Base-by-base conservation (phyloP, 2,113 vertebrate species). In the Scatophagus argus region DNA sequence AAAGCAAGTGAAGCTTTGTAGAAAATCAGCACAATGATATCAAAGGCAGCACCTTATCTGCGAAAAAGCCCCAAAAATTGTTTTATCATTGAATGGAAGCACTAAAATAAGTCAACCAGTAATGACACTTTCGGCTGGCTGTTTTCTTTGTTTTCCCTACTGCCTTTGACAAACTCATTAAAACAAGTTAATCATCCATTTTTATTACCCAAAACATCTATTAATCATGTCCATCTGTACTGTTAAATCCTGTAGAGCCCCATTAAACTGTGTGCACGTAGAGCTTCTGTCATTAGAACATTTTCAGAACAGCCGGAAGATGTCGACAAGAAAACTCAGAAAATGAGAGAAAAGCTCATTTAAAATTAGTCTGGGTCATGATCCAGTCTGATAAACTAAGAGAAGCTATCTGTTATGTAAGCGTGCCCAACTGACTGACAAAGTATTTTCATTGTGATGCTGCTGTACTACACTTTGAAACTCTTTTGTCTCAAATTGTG, bases 291-390 rank as follows among this genome's bases (percentile, higher is more conserved):
- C 63, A 74, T 49, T 49, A 25, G 36, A 55, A 55, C 12, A 12
- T 54, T 73, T 36, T 74, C 31, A 77, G 43, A 63, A 66, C 74
- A 67, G 79, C 34, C 11, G 4, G 32, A 19, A 54, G 41, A 58
- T 64, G 74, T 79, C 29, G 55, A 59, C 25, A 25, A 47, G 43
- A 4, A 79, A 70, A 51, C 55, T 46, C 38, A 9, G 31, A 52
- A 83, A 84, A 87, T 74, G 25, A 66, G 65, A 74, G 56, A 63
- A 25, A 71, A 31, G 46, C 76, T 87, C 73, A 88, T 90, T 89
- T 82, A 83, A 82, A 84, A 88, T 90, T 5, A 76, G 73, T 79
- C 79, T 82, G 51, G 85, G 82, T 88, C 81, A 83, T 21, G 54
- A 77, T 89, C 46, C 29, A 46, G 31, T 59, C 59, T 58, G 27